Conservation (phyloP, 2,797 vertebrate genomes). For the Ceryle rudis region DNA sequence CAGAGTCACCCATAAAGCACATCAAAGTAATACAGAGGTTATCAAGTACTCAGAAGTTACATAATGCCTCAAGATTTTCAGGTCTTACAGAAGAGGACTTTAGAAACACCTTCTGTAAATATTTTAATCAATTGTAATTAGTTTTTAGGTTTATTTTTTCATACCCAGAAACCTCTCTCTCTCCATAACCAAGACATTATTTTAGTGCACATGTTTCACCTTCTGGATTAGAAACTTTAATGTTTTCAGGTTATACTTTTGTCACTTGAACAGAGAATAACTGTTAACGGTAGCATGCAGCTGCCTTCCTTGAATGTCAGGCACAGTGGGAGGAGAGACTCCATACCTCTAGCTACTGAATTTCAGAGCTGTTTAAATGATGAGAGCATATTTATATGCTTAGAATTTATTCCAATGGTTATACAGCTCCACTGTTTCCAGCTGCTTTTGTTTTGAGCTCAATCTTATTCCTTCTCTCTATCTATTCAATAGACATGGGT, state of each 20-base stretch:
- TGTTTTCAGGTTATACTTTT: not conserved
- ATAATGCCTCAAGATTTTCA: not conserved
- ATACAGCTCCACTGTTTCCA: not conserved
- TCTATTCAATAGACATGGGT: not conserved
- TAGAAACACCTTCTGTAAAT: not conserved
- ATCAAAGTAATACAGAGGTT: not conserved
- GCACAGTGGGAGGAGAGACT: not conserved
- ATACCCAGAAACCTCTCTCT: not conserved
- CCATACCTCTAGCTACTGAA: not conserved
- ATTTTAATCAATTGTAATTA: not conserved
- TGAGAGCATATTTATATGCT: not conserved
- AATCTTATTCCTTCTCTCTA: not conserved
- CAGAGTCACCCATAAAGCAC: not conserved
- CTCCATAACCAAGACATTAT: not conserved
- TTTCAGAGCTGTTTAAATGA: not conserved
- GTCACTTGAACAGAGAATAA: constrained; percentile 30
- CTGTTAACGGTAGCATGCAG: not conserved
- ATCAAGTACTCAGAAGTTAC: not conserved
- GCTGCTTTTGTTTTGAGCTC: not conserved
- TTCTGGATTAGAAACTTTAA: not conserved
- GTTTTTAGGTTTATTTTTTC: not conserved
- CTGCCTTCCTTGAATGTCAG: not conserved
- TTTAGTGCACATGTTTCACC: not conserved
- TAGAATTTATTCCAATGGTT: not conserved
- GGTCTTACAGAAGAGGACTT: not conserved